These are phyloP conservation scores for Baccha elongata DNA, from an alignment of 2,888 invertebrate genomes.

Conservation along the genomic window DNA sequence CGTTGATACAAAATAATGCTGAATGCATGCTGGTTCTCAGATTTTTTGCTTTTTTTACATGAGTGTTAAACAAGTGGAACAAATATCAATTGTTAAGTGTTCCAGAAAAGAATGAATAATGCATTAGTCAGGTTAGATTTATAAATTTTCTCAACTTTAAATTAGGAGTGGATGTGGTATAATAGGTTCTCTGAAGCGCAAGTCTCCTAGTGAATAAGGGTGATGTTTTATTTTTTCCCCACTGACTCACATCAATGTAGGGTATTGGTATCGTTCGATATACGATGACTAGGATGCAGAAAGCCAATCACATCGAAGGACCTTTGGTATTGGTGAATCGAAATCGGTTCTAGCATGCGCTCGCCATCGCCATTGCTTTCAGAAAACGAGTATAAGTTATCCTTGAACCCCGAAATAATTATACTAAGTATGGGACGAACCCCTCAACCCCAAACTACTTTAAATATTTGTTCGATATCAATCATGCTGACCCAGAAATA, in stretches of 20 bases:
- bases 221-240: constrained; percentile 29
- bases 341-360: neutral
- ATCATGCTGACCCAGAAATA: constrained; percentile 52
- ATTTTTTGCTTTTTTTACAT: no score
- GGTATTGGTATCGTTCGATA: constrained; percentile 25
- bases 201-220: constrained; percentile 50
- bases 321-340: constrained; percentile 27
- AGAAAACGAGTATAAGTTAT: no score
- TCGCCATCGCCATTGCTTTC: neutral
- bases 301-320: constrained; percentile 50
- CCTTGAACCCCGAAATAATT: neutral
- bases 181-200: constrained; percentile 36
- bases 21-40: no score
- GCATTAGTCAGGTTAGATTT: no score
- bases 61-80: no score
- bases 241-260: constrained; percentile 48
- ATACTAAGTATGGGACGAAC: neutral
- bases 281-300: constrained; percentile 10
- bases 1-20: no score
- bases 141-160: no score
- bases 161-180: no score
- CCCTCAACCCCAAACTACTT: neutral
- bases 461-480: constrained; percentile 33
- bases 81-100: no score
- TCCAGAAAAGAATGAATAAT: no score